These are phyloP conservation scores for Stichopus chloronotus DNA, from an alignment of 35 echinoderm and acorn worm species.

Conservation along the genomic window DNA sequence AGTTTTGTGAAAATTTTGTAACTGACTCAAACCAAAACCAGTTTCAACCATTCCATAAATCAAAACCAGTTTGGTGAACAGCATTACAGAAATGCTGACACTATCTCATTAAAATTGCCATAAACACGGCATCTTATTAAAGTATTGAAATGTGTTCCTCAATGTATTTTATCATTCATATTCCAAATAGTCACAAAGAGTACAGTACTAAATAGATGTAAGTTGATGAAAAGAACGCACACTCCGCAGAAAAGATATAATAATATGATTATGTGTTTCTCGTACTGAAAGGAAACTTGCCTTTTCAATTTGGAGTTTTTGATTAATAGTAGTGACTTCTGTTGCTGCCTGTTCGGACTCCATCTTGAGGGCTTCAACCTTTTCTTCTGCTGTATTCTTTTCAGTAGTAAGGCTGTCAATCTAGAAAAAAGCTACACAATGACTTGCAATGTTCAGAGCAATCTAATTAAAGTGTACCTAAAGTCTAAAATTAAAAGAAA, in stretches of 20 bases:
- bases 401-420: conserved; percentile 23
- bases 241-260: too few species aligned
- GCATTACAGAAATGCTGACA: not conserved
- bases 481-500: too few species aligned
- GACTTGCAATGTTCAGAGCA: too few species aligned
- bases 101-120: too few species aligned
- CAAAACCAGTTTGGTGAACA: not conserved
- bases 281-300: not conserved
- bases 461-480: too few species aligned
- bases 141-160: too few species aligned
- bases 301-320: conserved; percentile 9
- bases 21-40: conserved; percentile 8
- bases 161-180: too few species aligned
- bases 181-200: too few species aligned
- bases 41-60: not conserved
- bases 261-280: too few species aligned
- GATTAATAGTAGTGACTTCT: not conserved
- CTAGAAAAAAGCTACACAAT: not conserved
- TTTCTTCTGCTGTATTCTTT: conserved; percentile 51
- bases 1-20: conserved; percentile 4
- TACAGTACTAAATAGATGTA: too few species aligned
- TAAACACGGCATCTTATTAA: too few species aligned
- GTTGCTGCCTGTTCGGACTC: not conserved
- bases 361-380: conserved; percentile 22
- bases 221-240: too few species aligned